A percentile compares a stretch with the other conserved stretches of the same genome.
Conservation (phyloP, 2,113 vertebrate genomes). For the Odocoileus virginianus region DNA sequence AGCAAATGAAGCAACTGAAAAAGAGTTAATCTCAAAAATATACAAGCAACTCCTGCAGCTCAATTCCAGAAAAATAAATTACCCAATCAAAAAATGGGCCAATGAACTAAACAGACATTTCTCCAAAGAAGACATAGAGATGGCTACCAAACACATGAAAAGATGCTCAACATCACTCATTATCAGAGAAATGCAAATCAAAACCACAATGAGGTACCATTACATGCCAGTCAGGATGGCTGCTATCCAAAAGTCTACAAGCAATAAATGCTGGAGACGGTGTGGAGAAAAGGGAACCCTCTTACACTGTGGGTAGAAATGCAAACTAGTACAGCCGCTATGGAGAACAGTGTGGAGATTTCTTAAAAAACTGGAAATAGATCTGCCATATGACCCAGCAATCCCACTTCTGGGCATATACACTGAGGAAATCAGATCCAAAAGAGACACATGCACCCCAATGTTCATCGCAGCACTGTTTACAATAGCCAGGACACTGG, state of each 20-base stretch:
- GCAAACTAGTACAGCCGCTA: background rate
- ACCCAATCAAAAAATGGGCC: background rate
- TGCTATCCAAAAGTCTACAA: background rate
- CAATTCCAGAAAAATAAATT: background rate
- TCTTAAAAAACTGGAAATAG: background rate
- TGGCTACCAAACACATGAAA: background rate
- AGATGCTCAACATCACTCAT: background rate
- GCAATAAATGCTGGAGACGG: background rate
- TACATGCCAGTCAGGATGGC: background rate
- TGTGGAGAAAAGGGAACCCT: background rate
- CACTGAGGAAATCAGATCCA: rapidly evolving
- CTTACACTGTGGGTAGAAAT: background rate
- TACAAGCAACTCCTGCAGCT: no score
- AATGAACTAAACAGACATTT: background rate
- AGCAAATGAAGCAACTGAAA: background rate
- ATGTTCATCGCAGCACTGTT: background rate
- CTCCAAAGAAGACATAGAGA: background rate
- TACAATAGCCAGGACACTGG: background rate
- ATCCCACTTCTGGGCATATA: background rate
- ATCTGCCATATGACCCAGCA: background rate
- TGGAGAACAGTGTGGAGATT: background rate
- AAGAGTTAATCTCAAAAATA: background rate
- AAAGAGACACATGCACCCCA: background rate
- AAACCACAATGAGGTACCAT: background rate
- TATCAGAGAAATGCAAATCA: background rate